phyloP scores from a whole-genome alignment of 1,140 invertebrate genomes.

The Ooceraea biroi region DNA sequence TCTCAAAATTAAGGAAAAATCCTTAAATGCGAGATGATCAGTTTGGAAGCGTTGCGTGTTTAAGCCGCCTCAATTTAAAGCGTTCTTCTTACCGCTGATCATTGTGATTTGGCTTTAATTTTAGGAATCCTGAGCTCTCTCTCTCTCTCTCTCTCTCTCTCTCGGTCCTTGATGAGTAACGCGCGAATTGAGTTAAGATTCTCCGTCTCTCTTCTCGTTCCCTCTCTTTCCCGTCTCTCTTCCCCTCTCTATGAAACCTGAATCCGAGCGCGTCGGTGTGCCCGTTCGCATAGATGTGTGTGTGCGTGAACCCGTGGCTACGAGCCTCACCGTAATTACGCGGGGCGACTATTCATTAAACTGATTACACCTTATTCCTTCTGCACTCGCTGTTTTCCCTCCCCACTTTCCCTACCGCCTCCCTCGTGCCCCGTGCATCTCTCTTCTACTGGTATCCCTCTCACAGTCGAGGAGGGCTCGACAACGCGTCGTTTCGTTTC shows the following conservation, averaged over 20 bases:
- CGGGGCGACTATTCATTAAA: slow-evolving; percentile 75
- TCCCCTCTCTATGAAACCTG: slow-evolving; percentile 4
- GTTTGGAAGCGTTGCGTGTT: background rate
- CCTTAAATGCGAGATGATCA: background rate
- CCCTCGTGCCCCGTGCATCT: background rate
- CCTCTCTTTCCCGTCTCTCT: background rate
- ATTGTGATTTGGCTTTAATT: background rate
- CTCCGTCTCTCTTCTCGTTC: background rate
- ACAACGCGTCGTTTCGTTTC: slow-evolving; percentile 56
- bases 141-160: too few relatives aligned
- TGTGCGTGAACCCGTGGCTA: slow-evolving; percentile 6
- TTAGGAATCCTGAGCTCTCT: background rate
- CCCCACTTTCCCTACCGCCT: background rate
- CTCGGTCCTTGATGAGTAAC: background rate
- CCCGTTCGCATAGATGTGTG: slow-evolving; percentile 33
- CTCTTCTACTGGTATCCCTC: slow-evolving; percentile 11
- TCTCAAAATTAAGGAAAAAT: background rate
- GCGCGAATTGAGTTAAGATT: background rate
- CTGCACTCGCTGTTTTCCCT: slow-evolving; percentile 1
- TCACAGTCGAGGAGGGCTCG: slow-evolving; percentile 40
- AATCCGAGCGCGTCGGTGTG: slow-evolving; percentile 33
- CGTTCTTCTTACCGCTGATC: background rate
- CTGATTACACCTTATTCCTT: slow-evolving; percentile 73
- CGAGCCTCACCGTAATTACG: slow-evolving; percentile 68
- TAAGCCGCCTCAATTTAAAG: background rate